Evolutionary conservation across 2,888 invertebrate species (phyloP), one percentile per base, ranked within the genome.

Genomic region (Pelosia muscerda): DNA sequence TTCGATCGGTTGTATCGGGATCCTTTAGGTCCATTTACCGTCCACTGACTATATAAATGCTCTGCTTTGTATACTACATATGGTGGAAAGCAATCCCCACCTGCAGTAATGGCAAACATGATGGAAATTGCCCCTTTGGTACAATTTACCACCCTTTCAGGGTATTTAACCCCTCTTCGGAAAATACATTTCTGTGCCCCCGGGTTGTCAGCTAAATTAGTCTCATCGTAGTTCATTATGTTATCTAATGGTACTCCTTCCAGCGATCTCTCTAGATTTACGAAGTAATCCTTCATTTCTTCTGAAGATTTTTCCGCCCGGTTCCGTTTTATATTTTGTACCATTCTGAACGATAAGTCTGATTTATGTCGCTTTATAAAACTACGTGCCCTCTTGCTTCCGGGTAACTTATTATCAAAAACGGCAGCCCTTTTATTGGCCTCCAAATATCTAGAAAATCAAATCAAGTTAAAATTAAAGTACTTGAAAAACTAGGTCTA

Each of bases 391-490:
- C 42, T 19, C 42, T 42, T 42, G 10, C 9, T 38, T 38, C 38
- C 38, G 9, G 38, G 38, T 15, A 38, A 38, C 15, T 38, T 38
- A 38, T 19, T 63, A n/a, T 25, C 13, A 53, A 62, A 62, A 62
- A 62, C 23, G 19, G 23, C 13, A 26, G 23, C 8, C 23, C 28
- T 62, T 49, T 23, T 15, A 53, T 62, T 62, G 26, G 22, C 61
- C 28, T 62, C 61, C n/a, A 62, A 62, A 25, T 62, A 62, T 62
- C 61, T 62, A 15, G 31, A 59, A 59, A 38, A 38, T 15, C 19
- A 59, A 22, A 59, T 38, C 1, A 28, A 42, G 3, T 42, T 42
- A 38, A 9, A 38, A 38, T 10, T 38, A 38, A 38, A 9, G 11
- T 34, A 1, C 11, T 11, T 34, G 34, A 34, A 13, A 34, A 13